A percentile compares a stretch with the other conserved stretches of the same genome.
These are phyloP conservation scores for Serinus canaria DNA, from an alignment of 2,113 vertebrate species.

Conservation along the genomic window DNA sequence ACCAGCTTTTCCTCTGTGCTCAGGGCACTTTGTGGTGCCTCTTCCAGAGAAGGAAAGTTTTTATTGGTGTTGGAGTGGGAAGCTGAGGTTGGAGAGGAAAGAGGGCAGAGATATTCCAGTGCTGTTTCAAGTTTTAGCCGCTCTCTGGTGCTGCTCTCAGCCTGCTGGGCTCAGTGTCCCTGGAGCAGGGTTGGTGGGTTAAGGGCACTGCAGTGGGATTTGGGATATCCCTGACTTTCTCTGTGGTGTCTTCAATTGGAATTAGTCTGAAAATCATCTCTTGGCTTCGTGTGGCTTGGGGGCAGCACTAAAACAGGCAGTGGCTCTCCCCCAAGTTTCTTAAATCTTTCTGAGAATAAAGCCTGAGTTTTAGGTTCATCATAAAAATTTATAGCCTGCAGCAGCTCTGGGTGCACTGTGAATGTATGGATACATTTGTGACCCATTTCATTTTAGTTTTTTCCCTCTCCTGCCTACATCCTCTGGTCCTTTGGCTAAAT, in stretches of 20 bases:
- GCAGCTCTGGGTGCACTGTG: neutral
- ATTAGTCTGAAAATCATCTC: neutral
- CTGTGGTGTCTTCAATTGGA: neutral
- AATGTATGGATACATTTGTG: neutral
- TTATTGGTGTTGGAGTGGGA: neutral
- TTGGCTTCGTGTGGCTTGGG: neutral
- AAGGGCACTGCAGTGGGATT: accelerated
- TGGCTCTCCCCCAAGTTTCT: neutral
- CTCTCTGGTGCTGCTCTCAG: neutral
- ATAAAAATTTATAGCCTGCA: neutral
- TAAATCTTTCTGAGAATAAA: neutral
- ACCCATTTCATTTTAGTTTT: neutral
- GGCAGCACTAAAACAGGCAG: neutral
- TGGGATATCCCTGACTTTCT: neutral
- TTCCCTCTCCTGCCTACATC: neutral
- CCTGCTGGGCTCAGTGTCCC: neutral
- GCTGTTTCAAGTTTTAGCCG: neutral
- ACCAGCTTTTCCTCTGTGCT: neutral
- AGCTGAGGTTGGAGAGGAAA: neutral
- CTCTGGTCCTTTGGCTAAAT: neutral
- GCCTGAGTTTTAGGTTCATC: neutral
- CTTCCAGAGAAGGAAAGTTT: neutral
- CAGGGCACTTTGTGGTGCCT: neutral
- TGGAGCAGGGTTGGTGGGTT: neutral
- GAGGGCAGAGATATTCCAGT: neutral